Percentiles rank a stretch among this genome's conserved stretches.
phyloP scores from a whole-genome alignment of 2,797 vertebrate genomes.

The Phylloscopus collybita region DNA sequence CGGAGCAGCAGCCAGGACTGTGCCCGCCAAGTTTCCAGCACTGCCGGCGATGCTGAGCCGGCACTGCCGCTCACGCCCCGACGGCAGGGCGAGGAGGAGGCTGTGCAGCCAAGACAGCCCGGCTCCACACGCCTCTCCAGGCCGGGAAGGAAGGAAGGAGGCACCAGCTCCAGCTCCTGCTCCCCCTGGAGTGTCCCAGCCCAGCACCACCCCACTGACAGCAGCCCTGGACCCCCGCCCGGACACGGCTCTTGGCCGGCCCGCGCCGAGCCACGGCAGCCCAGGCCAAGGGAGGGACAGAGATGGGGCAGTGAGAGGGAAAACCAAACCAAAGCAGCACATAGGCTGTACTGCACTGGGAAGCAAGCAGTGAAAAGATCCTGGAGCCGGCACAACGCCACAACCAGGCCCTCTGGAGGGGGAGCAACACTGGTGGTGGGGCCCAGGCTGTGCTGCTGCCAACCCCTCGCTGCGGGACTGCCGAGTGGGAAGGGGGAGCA shows the following conservation, averaged over 20 bases:
- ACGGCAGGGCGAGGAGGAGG: background rate
- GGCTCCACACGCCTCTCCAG: background rate
- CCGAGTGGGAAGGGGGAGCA: background rate
- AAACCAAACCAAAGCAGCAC: background rate
- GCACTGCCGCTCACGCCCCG: background rate
- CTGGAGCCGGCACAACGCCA: background rate
- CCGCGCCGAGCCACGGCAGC: background rate
- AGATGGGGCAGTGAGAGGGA: background rate
- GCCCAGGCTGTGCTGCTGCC: background rate
- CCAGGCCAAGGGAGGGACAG: background rate
- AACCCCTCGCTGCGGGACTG: background rate
- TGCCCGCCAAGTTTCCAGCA: constrained; percentile 65
- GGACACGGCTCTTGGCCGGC: background rate
- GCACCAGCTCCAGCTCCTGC: background rate
- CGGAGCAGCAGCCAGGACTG: background rate
- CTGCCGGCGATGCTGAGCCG: background rate
- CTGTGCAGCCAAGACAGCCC: constrained; percentile 57
- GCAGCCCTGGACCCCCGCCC: background rate
- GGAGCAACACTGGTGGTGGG: rapidly evolving
- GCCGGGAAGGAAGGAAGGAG: constrained; percentile 61
- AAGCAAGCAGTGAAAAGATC: background rate
- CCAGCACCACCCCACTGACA: background rate
- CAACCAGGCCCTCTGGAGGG: background rate
- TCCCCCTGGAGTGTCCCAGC: background rate
- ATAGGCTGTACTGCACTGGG: background rate